These are phyloP conservation scores for Papilio aristodemus DNA, from an alignment of 1,140 invertebrate genomes.

Conservation along the genomic window DNA sequence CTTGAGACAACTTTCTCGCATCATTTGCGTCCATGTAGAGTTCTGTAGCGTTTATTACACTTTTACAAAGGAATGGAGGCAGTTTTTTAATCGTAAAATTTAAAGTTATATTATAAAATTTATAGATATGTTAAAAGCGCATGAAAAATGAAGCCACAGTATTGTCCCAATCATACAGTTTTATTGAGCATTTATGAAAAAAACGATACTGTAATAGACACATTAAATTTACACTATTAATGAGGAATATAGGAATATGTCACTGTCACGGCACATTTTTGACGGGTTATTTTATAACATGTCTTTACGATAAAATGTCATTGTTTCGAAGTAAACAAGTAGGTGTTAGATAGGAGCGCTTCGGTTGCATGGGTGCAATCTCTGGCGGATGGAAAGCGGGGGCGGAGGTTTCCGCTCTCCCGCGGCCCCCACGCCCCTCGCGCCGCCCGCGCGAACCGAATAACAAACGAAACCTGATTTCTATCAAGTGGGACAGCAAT, in stretches of 20 bases:
- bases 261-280: no score
- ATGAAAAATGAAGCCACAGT: no score
- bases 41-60: not conserved
- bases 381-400: slow-evolving; percentile 73
- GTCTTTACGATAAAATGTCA: no score
- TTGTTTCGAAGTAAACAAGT: slow-evolving; percentile 23
- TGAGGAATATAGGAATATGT: no score
- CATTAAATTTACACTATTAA: no score
- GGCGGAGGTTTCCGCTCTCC: slow-evolving; percentile 43
- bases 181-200: no score
- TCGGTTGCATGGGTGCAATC: slow-evolving; percentile 46
- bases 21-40: not conserved
- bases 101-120: no score
- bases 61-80: slow-evolving; percentile 9
- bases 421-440: slow-evolving; percentile 40
- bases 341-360: slow-evolving; percentile 36
- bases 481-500: slow-evolving; percentile 66
- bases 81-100: not conserved
- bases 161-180: no score
- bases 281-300: no score
- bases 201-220: no score
- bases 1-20: not conserved
- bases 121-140: no score
- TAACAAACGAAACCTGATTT: slow-evolving; percentile 79
- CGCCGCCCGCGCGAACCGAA: slow-evolving; percentile 68